These are phyloP conservation scores for Gavia stellata DNA, from an alignment of 2,113 vertebrate species.

Conservation along the genomic window DNA sequence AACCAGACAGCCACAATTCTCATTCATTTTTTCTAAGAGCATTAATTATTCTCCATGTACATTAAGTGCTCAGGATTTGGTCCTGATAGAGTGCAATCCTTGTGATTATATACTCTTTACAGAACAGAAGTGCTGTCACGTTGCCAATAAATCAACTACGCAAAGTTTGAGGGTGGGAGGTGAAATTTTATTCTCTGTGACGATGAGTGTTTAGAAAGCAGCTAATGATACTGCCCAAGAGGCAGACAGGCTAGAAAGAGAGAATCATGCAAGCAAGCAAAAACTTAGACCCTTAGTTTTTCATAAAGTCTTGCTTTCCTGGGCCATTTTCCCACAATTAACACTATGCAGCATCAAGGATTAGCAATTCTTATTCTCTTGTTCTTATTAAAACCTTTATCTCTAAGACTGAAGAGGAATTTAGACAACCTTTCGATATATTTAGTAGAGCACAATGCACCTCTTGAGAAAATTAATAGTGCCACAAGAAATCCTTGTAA, in stretches of 20 bases:
- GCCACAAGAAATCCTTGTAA: neutral
- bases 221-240: neutral
- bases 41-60: neutral
- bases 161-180: neutral
- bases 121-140: neutral
- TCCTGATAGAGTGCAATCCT: neutral
- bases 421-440: neutral
- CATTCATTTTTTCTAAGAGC: neutral
- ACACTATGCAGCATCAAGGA: neutral
- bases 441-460: neutral
- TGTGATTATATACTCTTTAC: neutral
- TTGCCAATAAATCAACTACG: neutral
- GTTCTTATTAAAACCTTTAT: neutral
- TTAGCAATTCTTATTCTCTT: neutral
- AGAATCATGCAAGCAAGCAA: neutral
- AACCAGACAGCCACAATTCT: neutral
- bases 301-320: neutral
- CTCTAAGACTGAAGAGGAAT: neutral
- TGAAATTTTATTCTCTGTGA: neutral
- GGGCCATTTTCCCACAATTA: neutral
- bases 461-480: neutral
- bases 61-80: neutral
- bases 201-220: neutral
- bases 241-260: neutral
- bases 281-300: neutral